Evolutionary conservation across 2,888 invertebrate genomes (phyloP).

Genomic region (Macaria notata): DNA sequence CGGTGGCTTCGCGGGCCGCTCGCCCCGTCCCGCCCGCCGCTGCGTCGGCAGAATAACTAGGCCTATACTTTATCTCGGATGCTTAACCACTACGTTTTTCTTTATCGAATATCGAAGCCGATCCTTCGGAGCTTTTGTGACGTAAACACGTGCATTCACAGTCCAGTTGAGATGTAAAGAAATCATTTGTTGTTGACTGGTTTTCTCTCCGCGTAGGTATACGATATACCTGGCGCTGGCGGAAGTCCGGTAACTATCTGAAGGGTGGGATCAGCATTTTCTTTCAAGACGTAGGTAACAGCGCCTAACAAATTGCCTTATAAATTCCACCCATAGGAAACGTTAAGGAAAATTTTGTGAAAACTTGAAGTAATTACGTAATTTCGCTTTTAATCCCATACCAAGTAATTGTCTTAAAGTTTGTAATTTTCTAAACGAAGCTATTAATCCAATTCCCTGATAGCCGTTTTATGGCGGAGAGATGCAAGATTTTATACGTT

Average conservation of each 20-base stretch:
- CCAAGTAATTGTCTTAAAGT: conserved; percentile 47
- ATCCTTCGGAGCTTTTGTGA: conserved; percentile 41
- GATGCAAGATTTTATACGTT: conserved; percentile 12
- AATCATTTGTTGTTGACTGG: conserved; percentile 23
- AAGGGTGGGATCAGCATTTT: conserved; percentile 27
- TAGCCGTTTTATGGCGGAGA: conserved; percentile 30
- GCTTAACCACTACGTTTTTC: conserved; percentile 57
- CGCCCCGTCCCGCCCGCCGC: conserved; percentile 41
- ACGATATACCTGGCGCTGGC: conserved; percentile 11
- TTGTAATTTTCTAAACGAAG: conserved; percentile 45
- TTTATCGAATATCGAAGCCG: conserved; percentile 50
- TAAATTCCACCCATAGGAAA: conserved; percentile 39
- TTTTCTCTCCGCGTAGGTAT: conserved; percentile 24
- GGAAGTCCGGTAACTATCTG: conserved; percentile 22
- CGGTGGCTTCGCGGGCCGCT: conserved; percentile 70
- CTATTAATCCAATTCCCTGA: conserved; percentile 35
- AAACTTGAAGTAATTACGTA: conserved; percentile 49
- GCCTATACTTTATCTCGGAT: conserved; percentile 59
- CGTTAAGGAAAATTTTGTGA: conserved; percentile 40
- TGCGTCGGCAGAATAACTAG: conserved; percentile 69
- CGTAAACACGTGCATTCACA: conserved; percentile 23
- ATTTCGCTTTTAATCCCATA: conserved; percentile 48
- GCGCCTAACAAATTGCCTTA: conserved; percentile 38
- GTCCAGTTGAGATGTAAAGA: conserved; percentile 25
- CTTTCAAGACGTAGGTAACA: conserved; percentile 33